Evolutionary conservation across 2,113 vertebrate genomes (phyloP), one percentile per base, ranked within the genome.

Genomic region (Erinaceus europaeus): DNA sequence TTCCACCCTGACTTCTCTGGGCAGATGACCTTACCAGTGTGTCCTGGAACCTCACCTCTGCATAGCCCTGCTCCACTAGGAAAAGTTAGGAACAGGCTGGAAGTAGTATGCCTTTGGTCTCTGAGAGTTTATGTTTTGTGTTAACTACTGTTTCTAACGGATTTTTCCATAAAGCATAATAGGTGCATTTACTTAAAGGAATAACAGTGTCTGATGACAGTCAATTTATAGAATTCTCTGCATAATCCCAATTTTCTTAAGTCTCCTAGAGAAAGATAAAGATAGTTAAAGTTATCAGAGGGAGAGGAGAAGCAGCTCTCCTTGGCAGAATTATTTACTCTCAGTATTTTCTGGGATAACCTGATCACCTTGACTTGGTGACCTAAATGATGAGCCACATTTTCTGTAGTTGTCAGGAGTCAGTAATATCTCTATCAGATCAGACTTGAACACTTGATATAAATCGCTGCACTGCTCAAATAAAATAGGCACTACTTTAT

Each of bases 401-500:
- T 40, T 21, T 57, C 50, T 67, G 46, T 25, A 23, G 9, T 84
- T 82, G n/a, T 46, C 29, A 27, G 15, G 32, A 80, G 65, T 65
- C 74, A 36, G 32, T 62, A 13, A 76, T 48, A 23, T 48, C 73
- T 87, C 65, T 89, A 8, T 74, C 79, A 93, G 46, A 46, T 36
- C 4, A 10, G 57, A 9, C 20, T 55, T 62, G n/a, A n/a, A 6
- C 34, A 25, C 27, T 84, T 67, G n/a, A 75, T 59, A 86, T n/a
- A 88, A 71, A 68, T 71, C 40, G 65, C 65, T 18, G 14, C 72
- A 82, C 55, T 11, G 25, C 55, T 27, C 64, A 91, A 92, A 72
- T 53, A 87, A 89, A 88, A 64, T 25, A 82, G 42, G 71, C 81
- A 89, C 68, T 91, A 88, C 72, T 90, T 73, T 77, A 46, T 69